Evolutionary conservation across 2,888 invertebrate species (phyloP).

Genomic region (Leptinotarsa rubiginosa): DNA sequence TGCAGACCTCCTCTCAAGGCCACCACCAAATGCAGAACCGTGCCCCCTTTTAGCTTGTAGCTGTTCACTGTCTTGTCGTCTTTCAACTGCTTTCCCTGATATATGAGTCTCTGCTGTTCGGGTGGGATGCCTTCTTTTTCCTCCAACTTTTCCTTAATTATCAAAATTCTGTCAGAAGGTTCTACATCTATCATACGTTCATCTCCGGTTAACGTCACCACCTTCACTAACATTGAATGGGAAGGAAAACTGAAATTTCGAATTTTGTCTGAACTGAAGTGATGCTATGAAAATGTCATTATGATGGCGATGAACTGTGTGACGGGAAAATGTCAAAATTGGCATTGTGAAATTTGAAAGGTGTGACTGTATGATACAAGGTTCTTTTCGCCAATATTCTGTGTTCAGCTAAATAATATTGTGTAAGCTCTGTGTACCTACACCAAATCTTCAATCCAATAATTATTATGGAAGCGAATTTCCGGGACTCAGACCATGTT

Average conservation of each 20-base stretch:
- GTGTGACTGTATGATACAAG: background rate
- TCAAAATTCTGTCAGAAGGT: slow-evolving; percentile 59
- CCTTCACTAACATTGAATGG: slow-evolving; percentile 60
- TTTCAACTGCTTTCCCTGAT: slow-evolving; percentile 63
- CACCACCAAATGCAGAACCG: slow-evolving; percentile 62
- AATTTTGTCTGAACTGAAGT: background rate
- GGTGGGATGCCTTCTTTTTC: slow-evolving; percentile 64
- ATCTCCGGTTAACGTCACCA: slow-evolving; percentile 61
- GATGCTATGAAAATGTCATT: slow-evolving; percentile 6
- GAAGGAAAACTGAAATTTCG: slow-evolving; percentile 41
- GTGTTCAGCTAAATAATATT: no score
- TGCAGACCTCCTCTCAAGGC: slow-evolving; percentile 61
- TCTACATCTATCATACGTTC: slow-evolving; percentile 63
- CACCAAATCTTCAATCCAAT: no score
- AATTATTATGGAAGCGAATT: no score
- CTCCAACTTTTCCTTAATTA: slow-evolving; percentile 63
- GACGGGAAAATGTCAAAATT: slow-evolving; percentile 2
- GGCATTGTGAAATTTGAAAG: background rate
- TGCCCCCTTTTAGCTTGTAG: slow-evolving; percentile 62
- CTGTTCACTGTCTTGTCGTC: slow-evolving; percentile 61
- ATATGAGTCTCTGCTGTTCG: slow-evolving; percentile 61
- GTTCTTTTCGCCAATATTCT: background rate
- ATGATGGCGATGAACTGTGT: slow-evolving; percentile 7
- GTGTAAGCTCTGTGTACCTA: no score
- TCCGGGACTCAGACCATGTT: no score